These are phyloP conservation scores for Drosophila watanabei DNA, from an alignment of 1,140 invertebrate species.

Conservation along the genomic window DNA sequence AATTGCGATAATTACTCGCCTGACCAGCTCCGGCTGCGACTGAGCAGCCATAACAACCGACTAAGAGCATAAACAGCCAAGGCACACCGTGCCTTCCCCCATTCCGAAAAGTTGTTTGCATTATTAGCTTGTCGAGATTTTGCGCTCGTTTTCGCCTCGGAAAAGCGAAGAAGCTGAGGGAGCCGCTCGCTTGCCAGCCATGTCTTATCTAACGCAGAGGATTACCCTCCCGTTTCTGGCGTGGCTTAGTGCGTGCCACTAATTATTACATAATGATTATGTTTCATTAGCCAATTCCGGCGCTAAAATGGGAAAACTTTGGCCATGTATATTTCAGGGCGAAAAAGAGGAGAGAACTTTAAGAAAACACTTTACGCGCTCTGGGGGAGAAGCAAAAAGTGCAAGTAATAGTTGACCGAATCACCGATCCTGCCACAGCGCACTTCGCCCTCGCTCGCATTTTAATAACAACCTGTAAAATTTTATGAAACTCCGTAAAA, in stretches of 20 bases:
- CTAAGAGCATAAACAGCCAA: slow-evolving; percentile 27
- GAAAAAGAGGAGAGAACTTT: slow-evolving; percentile 38
- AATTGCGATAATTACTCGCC: slow-evolving; percentile 80
- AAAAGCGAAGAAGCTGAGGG: slow-evolving; percentile 28
- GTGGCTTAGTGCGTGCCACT: slow-evolving; percentile 61
- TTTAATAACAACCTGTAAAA: slow-evolving; percentile 76
- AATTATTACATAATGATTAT: slow-evolving; percentile 82
- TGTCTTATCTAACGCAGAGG: slow-evolving; percentile 20
- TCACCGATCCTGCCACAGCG: slow-evolving; percentile 1
- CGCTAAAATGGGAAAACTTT: slow-evolving; percentile 61
- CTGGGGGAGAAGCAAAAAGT: slow-evolving; percentile 33
- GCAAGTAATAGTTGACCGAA: slow-evolving; percentile 71
- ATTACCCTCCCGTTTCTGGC: slow-evolving; percentile 4
- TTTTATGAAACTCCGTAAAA: slow-evolving; percentile 62
- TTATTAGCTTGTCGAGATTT: slow-evolving; percentile 76
- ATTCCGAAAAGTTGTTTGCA: slow-evolving; percentile 64
- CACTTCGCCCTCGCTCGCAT: slow-evolving; percentile 47
- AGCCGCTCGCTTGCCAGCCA: slow-evolving; percentile 32
- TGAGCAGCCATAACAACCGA: slow-evolving; percentile 54
- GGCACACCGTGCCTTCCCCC: slow-evolving; percentile 14
- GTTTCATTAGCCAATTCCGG: slow-evolving; percentile 65
- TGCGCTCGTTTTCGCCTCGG: slow-evolving; percentile 18
- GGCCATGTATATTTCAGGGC: slow-evolving; percentile 47
- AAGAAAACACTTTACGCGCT: slow-evolving; percentile 50
- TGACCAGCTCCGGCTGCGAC: slow-evolving; percentile 61